Conservation (phyloP, 2,888 invertebrate species). For the Pammene fasciana region DNA sequence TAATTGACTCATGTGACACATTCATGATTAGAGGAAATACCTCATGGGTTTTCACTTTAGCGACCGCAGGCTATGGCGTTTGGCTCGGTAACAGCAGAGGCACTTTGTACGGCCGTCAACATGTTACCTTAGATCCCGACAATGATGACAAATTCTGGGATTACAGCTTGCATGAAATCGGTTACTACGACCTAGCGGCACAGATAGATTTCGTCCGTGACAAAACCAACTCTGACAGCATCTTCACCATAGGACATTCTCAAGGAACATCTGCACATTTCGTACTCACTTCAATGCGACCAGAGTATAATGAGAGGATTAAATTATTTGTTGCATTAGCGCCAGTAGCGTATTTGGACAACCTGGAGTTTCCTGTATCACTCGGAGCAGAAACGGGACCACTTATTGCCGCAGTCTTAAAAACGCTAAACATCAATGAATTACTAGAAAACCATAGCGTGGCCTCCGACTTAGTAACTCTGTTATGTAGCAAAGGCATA, state of each 20-base stretch:
- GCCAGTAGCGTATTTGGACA: conserved; percentile 14
- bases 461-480: conserved; percentile 2
- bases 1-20: conserved; percentile 62
- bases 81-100: conserved; percentile 82
- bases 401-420: neutral
- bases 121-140: conserved; percentile 70
- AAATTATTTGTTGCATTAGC: conserved; percentile 69
- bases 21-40: conserved; percentile 62
- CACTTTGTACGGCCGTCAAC: conserved; percentile 83
- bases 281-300: conserved; percentile 78
- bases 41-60: conserved; percentile 66
- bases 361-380: conserved; percentile 48
- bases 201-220: conserved; percentile 71
- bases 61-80: conserved; percentile 81
- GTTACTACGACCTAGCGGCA: conserved; percentile 76
- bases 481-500: conserved; percentile 45
- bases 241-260: conserved; percentile 88
- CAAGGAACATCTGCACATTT: conserved; percentile 85
- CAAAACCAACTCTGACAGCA: conserved; percentile 75
- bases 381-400: neutral
- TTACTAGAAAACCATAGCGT: neutral
- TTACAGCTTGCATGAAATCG: conserved; percentile 88
- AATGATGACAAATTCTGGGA: conserved; percentile 76
- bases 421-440: conserved; percentile 1
- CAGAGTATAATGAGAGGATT: conserved; percentile 84